Base-by-base conservation (phyloP, 2,888 invertebrate species). In the Drosophila kuntzei region DNA sequence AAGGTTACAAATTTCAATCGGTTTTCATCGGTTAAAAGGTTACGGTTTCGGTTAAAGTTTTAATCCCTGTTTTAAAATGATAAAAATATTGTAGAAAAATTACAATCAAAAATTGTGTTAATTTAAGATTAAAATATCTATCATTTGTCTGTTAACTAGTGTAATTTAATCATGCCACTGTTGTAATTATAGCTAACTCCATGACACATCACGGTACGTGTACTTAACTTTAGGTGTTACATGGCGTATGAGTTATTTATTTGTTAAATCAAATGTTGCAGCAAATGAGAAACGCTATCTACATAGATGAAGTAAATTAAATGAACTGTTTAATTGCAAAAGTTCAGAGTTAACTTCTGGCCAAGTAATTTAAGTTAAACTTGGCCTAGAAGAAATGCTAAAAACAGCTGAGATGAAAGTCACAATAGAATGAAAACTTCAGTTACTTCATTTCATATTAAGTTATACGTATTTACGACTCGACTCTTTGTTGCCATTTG, bases 101-200 rank as follows among this genome's bases (percentile, higher is more conserved):
- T n/a, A n/a, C n/a, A n/a, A n/a, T n/a, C n/a, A n/a, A n/a, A n/a
- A n/a, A n/a, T n/a, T n/a, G n/a, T n/a, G n/a, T n/a, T n/a, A n/a
- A n/a, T n/a, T n/a, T n/a, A n/a, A n/a, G n/a, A n/a, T n/a, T n/a
- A n/a, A n/a, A n/a, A n/a, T n/a, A n/a, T n/a, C n/a, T n/a, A n/a
- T n/a, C n/a, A n/a, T n/a, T n/a, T n/a, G 12, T 5, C 12, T n/a
- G 34, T n/a, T 34, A 6, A 2, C n/a, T n/a, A 34, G 34, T 34
- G 34, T 34, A 86, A 83, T 80, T 83, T 80, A 83, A 75, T 77
- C 70, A 80, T 49, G 46, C 27, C 59, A 16, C 62, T 44, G 27
- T 59, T 65, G 51, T 62, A 71, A 76, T 74, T 79, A 79, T 37
- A 58, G 61, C 50, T 22, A 41, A 49, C 37, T 36, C 66, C 16